These are phyloP conservation scores for Phrynocephalus vlangalii DNA, from an alignment of 2,797 vertebrate genomes.

Conservation along the genomic window DNA sequence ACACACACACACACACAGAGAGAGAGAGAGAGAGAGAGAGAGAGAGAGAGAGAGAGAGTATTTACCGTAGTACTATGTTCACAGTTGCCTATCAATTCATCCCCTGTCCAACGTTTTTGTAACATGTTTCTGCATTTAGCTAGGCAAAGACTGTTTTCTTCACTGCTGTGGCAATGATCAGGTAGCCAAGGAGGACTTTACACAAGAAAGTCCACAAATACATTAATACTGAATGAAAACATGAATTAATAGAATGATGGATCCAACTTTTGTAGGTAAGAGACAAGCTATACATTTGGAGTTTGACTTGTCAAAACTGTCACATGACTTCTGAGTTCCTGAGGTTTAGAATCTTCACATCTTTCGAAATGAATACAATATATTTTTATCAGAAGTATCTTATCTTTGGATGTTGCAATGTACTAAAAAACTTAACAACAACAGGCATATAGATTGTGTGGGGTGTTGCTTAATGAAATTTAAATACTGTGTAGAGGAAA, in stretches of 20 bases:
- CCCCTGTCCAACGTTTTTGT: too few relatives aligned
- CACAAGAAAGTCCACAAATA: too few relatives aligned
- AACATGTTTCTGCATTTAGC: too few relatives aligned
- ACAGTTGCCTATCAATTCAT: too few relatives aligned
- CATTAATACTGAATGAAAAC: too few relatives aligned
- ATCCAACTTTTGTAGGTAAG: neutral
- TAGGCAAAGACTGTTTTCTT: too few relatives aligned
- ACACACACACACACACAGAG: too few relatives aligned
- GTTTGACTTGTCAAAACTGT: neutral
- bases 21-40: too few relatives aligned
- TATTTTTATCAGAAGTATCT: neutral
- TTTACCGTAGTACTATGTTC: too few relatives aligned
- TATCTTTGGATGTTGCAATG: neutral
- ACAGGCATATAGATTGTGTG: neutral
- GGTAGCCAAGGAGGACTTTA: too few relatives aligned
- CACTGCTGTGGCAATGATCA: too few relatives aligned
- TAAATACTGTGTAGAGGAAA: neutral
- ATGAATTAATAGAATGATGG: neutral
- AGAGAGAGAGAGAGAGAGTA: too few relatives aligned
- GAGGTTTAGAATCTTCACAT: neutral
- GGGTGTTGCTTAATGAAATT: neutral
- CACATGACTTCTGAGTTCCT: neutral
- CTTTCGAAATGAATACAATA: neutral
- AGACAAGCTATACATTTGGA: neutral
- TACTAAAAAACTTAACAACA: neutral